Conservation (phyloP, 1,140 invertebrate genomes). For the Neodiprion fabricii region DNA sequence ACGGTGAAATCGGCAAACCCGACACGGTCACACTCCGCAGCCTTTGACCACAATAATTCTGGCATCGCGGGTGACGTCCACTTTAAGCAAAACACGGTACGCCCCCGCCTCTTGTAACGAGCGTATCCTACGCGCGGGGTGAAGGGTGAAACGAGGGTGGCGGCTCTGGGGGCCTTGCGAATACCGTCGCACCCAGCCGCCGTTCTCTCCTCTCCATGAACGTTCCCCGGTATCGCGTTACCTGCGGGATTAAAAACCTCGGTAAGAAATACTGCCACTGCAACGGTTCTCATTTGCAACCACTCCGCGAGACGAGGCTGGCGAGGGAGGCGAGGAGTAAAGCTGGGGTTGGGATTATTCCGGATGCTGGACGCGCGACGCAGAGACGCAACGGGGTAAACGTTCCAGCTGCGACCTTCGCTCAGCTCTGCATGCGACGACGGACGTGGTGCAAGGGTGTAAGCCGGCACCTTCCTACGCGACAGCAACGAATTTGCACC, state of each 20-base stretch:
- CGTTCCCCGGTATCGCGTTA: slow-evolving; percentile 41
- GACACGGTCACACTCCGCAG: neutral
- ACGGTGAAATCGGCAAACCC: too few species aligned
- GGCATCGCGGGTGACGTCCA: slow-evolving; percentile 18
- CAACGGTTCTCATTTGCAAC: slow-evolving; percentile 52
- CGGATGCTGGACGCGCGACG: neutral
- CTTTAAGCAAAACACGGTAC: slow-evolving; percentile 32
- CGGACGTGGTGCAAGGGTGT: neutral
- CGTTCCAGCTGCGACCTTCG: neutral
- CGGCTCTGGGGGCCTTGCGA: slow-evolving; percentile 1
- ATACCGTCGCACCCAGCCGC: too few species aligned
- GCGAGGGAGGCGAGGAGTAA: neutral
- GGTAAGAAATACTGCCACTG: slow-evolving; percentile 46
- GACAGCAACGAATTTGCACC: too few species aligned
- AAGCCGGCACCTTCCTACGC: too few species aligned
- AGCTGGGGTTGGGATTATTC: neutral
- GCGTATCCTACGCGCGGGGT: slow-evolving; percentile 19
- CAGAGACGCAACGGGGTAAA: neutral
- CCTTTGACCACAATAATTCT: slow-evolving; percentile 25
- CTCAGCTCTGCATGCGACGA: neutral
- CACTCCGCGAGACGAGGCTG: neutral
- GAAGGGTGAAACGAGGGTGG: neutral
- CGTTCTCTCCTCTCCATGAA: slow-evolving; percentile 23
- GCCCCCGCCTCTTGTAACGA: slow-evolving; percentile 30
- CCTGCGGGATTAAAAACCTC: slow-evolving; percentile 50